These are phyloP conservation scores for Pangasianodon gigas DNA, from an alignment of 2,113 vertebrate genomes.

Conservation along the genomic window DNA sequence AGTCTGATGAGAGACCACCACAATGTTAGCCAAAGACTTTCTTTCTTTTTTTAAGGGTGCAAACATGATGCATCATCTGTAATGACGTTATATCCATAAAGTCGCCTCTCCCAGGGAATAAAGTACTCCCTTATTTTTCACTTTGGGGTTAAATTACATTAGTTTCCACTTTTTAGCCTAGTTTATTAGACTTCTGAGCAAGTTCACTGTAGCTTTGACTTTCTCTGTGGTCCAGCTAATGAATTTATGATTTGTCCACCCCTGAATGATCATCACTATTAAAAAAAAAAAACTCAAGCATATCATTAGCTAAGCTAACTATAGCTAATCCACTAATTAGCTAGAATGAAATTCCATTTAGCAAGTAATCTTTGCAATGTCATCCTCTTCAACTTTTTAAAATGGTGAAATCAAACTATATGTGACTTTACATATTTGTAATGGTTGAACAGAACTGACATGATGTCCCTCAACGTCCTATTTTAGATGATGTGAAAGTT, in stretches of 20 bases:
- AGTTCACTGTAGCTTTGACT: not conserved
- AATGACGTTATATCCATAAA: not conserved
- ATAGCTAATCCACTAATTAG: not conserved
- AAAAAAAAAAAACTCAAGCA: not conserved
- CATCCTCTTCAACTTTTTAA: not conserved
- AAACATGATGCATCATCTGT: not conserved
- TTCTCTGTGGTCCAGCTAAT: not conserved
- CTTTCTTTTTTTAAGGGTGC: not conserved
- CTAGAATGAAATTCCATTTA: not conserved
- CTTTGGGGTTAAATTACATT: not conserved
- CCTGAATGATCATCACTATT: not conserved
- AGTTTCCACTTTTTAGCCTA: not conserved
- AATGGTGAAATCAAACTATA: not conserved
- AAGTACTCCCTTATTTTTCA: not conserved
- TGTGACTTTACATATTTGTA: constrained; percentile 7
- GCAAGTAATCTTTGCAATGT: not conserved
- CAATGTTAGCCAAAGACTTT: not conserved
- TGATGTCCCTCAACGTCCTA: not conserved
- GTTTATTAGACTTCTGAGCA: not conserved
- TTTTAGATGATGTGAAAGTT: not conserved
- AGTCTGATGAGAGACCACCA: not conserved
- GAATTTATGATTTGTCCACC: not conserved
- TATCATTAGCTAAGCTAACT: not conserved
- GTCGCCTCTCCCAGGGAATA: not conserved
- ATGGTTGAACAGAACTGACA: not conserved